phyloP scores from a whole-genome alignment of 2,797 vertebrate genomes.

The Delichon dasypus region DNA sequence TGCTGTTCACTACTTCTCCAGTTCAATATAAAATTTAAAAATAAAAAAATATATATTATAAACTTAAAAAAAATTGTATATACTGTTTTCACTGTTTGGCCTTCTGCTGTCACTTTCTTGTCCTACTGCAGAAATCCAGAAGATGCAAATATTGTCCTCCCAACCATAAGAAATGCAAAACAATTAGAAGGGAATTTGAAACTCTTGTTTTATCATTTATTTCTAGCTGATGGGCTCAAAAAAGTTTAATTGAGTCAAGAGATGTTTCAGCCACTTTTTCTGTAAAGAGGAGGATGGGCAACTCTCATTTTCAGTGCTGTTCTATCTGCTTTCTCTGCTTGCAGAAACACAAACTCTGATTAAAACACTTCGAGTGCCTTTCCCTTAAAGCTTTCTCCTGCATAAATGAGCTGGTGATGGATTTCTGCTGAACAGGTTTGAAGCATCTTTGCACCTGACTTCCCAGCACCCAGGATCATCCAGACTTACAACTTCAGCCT shows the following conservation, averaged over 20 bases:
- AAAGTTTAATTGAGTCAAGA: not conserved
- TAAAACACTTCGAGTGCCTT: not conserved
- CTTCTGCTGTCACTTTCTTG: not conserved
- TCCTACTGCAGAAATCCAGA: not conserved
- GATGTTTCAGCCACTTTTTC: not conserved
- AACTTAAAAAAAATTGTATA: not conserved
- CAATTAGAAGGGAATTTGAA: not conserved
- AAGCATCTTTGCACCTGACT: not conserved
- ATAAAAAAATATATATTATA: not conserved
- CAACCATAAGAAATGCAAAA: not conserved
- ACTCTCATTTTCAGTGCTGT: not conserved
- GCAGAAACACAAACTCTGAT: not conserved
- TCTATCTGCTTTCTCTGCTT: not conserved
- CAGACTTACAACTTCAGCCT: not conserved
- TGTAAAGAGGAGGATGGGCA: not conserved
- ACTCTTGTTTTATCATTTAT: not conserved
- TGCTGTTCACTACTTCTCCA: not conserved
- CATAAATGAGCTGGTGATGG: not conserved
- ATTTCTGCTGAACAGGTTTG: slow-evolving; percentile 4
- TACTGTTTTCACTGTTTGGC: not conserved
- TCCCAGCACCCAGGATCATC: not conserved
- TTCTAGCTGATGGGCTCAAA: not conserved
- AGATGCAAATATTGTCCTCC: not conserved
- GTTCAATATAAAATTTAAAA: not conserved
- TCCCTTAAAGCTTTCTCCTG: not conserved